Conservation (phyloP, 2,888 invertebrate species). For the Rhopalosiphum nymphaeae region DNA sequence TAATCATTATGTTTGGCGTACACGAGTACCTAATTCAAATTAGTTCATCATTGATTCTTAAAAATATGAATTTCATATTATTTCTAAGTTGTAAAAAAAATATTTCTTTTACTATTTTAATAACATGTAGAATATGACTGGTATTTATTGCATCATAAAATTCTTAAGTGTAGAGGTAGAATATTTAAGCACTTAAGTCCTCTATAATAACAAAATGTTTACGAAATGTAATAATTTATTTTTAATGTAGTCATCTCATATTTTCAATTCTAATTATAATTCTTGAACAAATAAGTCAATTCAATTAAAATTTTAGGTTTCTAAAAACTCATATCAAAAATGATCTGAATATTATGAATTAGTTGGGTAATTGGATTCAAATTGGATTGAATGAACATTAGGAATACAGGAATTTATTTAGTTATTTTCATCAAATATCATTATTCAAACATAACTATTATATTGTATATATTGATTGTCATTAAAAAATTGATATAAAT, state of each 20-base stretch:
- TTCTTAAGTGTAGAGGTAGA: not conserved
- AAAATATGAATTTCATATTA: no score
- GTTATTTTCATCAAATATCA: not conserved
- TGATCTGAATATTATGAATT: not conserved
- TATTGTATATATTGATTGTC: not conserved
- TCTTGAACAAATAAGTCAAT: not conserved
- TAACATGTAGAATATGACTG: not conserved
- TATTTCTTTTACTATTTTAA: no score
- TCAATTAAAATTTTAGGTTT: not conserved
- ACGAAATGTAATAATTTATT: not conserved
- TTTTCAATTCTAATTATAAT: not conserved
- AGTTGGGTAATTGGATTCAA: not conserved
- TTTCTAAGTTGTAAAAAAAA: no score
- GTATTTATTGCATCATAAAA: not conserved
- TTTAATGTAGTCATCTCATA: not conserved
- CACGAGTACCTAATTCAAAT: no score
- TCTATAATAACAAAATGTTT: not conserved
- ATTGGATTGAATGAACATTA: not conserved
- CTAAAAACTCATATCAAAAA: not conserved
- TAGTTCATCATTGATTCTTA: no score
- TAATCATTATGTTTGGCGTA: no score
- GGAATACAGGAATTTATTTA: not conserved
- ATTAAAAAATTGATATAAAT: not conserved
- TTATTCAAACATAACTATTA: not conserved
- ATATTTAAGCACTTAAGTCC: not conserved